phyloP scores from a whole-genome alignment of 2,888 invertebrate genomes.

The Acrobasis consociella region DNA sequence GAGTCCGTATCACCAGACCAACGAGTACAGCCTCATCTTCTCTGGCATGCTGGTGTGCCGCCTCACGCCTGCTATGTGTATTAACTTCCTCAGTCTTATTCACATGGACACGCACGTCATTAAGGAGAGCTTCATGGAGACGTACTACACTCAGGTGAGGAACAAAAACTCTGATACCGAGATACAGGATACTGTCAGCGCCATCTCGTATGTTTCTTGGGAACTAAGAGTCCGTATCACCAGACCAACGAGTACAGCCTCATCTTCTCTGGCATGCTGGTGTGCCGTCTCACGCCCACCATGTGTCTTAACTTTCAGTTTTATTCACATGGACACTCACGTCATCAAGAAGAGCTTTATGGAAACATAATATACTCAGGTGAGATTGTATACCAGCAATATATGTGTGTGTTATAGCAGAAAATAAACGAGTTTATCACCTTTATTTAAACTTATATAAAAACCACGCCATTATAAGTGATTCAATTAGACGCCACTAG shows the following conservation, averaged over 20 bases:
- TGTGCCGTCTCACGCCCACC: slow-evolving; percentile 98
- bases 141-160: slow-evolving; percentile 95
- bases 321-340: slow-evolving; percentile 99
- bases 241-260: slow-evolving; percentile 99
- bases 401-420: no score
- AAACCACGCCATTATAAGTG: no score
- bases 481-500: no score
- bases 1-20: slow-evolving; percentile 96
- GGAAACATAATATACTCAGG: slow-evolving; percentile 98
- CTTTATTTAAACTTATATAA: no score
- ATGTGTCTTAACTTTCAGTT: slow-evolving; percentile 99
- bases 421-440: no score
- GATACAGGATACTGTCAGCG: no score
- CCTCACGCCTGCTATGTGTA: slow-evolving; percentile 98
- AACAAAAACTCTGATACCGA: no score
- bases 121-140: slow-evolving; percentile 90
- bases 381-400: slow-evolving; percentile 59
- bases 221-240: slow-evolving; percentile 87
- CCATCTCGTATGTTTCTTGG: no score
- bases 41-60: slow-evolving; percentile 99
- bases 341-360: slow-evolving; percentile 89
- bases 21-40: slow-evolving; percentile 99
- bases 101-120: slow-evolving; percentile 99
- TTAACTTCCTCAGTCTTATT: slow-evolving; percentile 98
- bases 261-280: slow-evolving; percentile 99